These are phyloP conservation scores for Idaea aversata DNA, from an alignment of 2,888 invertebrate genomes.

Conservation along the genomic window DNA sequence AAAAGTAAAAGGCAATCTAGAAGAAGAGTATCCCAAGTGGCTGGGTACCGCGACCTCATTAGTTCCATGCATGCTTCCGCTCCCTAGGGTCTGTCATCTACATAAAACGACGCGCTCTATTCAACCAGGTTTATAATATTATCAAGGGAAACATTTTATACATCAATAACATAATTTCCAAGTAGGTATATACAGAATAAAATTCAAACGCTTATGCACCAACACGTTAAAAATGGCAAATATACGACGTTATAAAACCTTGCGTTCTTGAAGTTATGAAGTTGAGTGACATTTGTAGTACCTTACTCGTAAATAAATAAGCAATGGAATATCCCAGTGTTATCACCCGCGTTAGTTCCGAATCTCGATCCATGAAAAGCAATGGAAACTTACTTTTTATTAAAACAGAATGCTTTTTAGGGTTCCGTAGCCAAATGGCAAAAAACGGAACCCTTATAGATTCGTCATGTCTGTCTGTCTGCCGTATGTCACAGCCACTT, in stretches of 20 bases:
- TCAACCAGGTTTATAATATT: background rate
- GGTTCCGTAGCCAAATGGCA: too few species aligned
- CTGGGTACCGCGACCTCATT: conserved; percentile 34
- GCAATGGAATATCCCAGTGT: too few species aligned
- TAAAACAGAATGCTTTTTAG: too few species aligned
- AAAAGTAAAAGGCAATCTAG: background rate
- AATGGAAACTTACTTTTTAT: too few species aligned
- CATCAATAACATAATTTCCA: background rate
- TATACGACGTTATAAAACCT: background rate
- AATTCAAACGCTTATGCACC: background rate
- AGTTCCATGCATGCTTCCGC: conserved; percentile 23
- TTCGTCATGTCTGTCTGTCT: too few species aligned
- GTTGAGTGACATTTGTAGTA: background rate
- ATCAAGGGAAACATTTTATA: background rate
- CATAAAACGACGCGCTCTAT: background rate
- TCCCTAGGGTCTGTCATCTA: conserved; percentile 19
- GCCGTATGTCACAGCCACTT: too few species aligned
- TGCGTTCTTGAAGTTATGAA: background rate
- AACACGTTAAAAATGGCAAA: background rate
- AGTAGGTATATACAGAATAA: background rate
- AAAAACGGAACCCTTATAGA: too few species aligned
- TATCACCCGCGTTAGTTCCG: too few species aligned
- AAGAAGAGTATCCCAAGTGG: conserved; percentile 8
- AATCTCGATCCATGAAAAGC: too few species aligned
- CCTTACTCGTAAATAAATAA: too few species aligned